These are phyloP conservation scores for Carapus acus DNA, from an alignment of 2,797 vertebrate species.

Conservation along the genomic window DNA sequence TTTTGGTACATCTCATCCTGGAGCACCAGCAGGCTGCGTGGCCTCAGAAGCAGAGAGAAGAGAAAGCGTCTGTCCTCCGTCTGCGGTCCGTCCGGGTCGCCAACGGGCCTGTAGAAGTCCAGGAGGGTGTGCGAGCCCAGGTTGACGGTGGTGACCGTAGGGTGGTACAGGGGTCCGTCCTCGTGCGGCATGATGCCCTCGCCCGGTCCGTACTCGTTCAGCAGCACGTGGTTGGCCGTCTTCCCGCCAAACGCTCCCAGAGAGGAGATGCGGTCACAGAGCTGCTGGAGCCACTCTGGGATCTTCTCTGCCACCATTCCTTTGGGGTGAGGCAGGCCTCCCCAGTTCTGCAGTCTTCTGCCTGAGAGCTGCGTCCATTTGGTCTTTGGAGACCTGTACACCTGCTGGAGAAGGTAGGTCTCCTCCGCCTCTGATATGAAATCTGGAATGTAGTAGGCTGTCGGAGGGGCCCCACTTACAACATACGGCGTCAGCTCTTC, in stretches of 20 bases:
- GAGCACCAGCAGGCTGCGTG: conserved; percentile 79
- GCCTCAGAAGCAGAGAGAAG: conserved; percentile 77
- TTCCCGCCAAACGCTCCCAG: conserved; percentile 79
- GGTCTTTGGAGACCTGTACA: conserved; percentile 80
- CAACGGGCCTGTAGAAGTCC: conserved; percentile 80
- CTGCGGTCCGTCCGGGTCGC: conserved; percentile 48
- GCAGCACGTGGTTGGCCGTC: conserved; percentile 83
- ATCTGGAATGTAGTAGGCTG: conserved; percentile 82
- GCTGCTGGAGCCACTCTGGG: conserved; percentile 79
- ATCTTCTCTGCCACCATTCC: conserved; percentile 84
- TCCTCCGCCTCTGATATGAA: conserved; percentile 82
- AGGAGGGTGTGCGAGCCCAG: conserved; percentile 84
- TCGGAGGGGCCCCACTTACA: conserved; percentile 58
- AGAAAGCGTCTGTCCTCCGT: conserved; percentile 65
- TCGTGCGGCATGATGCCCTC: conserved; percentile 92
- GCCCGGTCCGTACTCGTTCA: conserved; percentile 85
- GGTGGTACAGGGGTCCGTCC: conserved; percentile 86
- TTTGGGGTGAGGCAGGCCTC: conserved; percentile 80
- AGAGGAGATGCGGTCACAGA: conserved; percentile 77
- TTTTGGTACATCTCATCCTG: conserved; percentile 75
- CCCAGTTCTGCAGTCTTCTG: conserved; percentile 89
- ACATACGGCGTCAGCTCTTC: conserved; percentile 63
- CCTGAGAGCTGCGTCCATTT: conserved; percentile 91
- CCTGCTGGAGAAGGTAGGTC: conserved; percentile 73
- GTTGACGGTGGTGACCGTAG: conserved; percentile 85